Conservation (phyloP, 2,113 vertebrate species). For the Limnothrissa miodon region DNA sequence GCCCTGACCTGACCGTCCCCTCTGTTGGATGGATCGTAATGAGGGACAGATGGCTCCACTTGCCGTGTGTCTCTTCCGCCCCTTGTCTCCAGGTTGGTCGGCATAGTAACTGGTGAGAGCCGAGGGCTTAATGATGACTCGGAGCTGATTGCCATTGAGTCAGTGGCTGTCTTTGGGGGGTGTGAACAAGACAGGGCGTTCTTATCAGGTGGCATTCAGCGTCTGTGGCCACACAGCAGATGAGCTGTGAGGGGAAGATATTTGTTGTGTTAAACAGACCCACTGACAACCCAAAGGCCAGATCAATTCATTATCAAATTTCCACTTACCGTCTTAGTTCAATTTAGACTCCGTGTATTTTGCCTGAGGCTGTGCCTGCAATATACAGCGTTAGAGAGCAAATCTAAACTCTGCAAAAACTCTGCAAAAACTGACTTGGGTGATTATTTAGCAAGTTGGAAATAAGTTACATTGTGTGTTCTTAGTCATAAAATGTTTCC, state of each 20-base stretch:
- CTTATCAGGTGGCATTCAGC: neutral
- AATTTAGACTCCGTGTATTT: neutral
- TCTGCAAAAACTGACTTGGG: too few relatives aligned
- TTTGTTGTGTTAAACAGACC: too few relatives aligned
- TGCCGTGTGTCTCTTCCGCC: slow-evolving; percentile 41
- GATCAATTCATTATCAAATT: too few relatives aligned
- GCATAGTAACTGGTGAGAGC: slow-evolving; percentile 47
- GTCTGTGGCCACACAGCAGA: neutral
- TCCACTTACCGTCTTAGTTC: neutral
- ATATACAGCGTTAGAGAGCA: too few relatives aligned
- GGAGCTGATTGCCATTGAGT: slow-evolving; percentile 4
- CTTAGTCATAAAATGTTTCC: neutral
- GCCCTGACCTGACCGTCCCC: slow-evolving; percentile 39
- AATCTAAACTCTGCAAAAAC: too few relatives aligned
- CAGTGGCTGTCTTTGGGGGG: neutral
- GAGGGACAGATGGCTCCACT: slow-evolving; percentile 61
- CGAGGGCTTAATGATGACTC: slow-evolving; percentile 36
- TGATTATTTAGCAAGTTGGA: too few relatives aligned
- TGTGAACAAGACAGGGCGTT: neutral
- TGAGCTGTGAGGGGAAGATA: too few relatives aligned
- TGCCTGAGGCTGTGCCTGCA: too few relatives aligned
- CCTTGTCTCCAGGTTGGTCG: slow-evolving; percentile 45
- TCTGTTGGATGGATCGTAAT: slow-evolving; percentile 50
- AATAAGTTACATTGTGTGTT: neutral
- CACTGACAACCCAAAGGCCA: too few relatives aligned